phyloP scores from a whole-genome alignment of 2,113 vertebrate genomes.

The Phoxinus phoxinus region DNA sequence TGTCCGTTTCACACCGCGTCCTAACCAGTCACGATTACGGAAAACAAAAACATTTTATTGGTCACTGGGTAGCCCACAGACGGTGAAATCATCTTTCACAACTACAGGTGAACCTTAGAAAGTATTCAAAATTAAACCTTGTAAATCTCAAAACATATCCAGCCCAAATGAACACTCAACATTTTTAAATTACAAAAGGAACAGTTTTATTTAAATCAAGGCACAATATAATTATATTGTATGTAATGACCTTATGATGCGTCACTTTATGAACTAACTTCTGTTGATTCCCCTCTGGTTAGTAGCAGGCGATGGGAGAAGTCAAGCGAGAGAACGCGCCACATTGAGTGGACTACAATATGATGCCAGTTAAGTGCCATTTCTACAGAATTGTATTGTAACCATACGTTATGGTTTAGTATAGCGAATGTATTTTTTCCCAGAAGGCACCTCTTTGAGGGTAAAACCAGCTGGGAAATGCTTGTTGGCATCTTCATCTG shows the following conservation, averaged over 20 bases:
- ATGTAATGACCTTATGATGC: not conserved
- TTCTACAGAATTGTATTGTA: not conserved
- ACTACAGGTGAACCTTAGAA: not conserved
- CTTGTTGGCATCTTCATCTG: constrained; percentile 84
- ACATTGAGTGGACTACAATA: not conserved
- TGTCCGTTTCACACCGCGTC: not conserved
- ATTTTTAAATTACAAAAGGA: constrained; percentile 17
- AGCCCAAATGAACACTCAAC: not conserved
- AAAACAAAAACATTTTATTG: not conserved
- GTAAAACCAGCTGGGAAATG: constrained; percentile 89
- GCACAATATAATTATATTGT: constrained; percentile 52
- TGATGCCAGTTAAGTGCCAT: not conserved
- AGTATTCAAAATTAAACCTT: not conserved
- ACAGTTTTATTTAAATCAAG: constrained; percentile 66
- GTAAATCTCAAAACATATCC: not conserved
- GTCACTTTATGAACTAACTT: not conserved
- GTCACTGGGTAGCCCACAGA: not conserved
- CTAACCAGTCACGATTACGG: not conserved
- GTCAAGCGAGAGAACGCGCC: not conserved
- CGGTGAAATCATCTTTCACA: not conserved
- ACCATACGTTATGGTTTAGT: constrained; percentile 75
- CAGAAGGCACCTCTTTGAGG: constrained; percentile 89
- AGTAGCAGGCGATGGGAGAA: not conserved
- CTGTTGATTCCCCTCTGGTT: not conserved
- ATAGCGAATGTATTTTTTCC: constrained; percentile 94